These are phyloP conservation scores for Rhagophthalmus giganteus DNA, from an alignment of 2,888 invertebrate genomes.

Conservation along the genomic window DNA sequence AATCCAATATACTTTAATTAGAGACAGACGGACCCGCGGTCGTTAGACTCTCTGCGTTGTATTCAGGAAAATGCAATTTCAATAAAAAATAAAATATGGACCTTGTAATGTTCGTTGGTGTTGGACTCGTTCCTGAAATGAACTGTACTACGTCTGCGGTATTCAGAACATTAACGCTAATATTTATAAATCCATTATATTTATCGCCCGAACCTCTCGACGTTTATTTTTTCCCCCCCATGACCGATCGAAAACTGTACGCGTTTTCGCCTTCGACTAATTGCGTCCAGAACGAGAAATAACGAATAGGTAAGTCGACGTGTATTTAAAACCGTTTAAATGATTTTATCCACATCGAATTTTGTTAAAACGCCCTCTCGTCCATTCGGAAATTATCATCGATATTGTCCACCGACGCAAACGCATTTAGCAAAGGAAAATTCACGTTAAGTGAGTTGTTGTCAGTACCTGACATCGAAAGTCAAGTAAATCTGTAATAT, in stretches of 20 bases:
- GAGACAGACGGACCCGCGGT: slow-evolving; percentile 35
- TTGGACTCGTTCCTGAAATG: slow-evolving; percentile 21
- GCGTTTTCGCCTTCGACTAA: no score
- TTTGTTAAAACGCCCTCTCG: neutral
- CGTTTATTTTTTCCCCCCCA: no score
- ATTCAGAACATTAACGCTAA: slow-evolving; percentile 14
- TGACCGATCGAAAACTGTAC: no score
- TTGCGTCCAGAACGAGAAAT: no score
- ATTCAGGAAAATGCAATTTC: slow-evolving; percentile 36
- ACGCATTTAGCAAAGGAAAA: slow-evolving; percentile 29
- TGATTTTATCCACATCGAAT: no score
- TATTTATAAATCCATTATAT: slow-evolving; percentile 18
- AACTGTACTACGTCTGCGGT: slow-evolving; percentile 18
- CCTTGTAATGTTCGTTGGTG: slow-evolving; percentile 21
- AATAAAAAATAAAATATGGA: slow-evolving; percentile 36
- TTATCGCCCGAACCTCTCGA: no score
- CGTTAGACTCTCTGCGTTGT: slow-evolving; percentile 34
- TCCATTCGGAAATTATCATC: slow-evolving; percentile 12
- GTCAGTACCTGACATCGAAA: slow-evolving; percentile 29
- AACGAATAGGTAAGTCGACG: no score
- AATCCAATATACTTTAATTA: slow-evolving; percentile 42
- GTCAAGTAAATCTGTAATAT: slow-evolving; percentile 39
- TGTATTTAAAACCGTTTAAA: no score
- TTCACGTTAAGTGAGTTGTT: slow-evolving; percentile 31
- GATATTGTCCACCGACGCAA: slow-evolving; percentile 21